These are phyloP conservation scores for Rhabdornis inornatus DNA, from an alignment of 2,113 vertebrate genomes.

Conservation along the genomic window DNA sequence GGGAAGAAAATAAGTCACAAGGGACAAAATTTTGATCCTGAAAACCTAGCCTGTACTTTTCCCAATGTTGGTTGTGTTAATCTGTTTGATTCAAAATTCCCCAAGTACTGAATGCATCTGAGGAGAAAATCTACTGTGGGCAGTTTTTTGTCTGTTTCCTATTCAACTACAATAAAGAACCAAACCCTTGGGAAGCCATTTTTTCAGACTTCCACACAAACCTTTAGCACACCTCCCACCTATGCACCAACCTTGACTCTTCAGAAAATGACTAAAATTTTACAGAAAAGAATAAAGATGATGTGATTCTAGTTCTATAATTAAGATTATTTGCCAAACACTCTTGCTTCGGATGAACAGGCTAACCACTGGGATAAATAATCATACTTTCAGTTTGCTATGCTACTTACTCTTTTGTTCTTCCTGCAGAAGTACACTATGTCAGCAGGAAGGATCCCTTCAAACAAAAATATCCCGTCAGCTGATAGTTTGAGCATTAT, in stretches of 20 bases:
- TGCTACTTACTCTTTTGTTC: neutral
- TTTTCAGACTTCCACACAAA: neutral
- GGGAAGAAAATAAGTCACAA: neutral
- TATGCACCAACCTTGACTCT: neutral
- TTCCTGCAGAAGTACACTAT: neutral
- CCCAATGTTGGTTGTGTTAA: accelerated
- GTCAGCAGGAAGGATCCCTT: neutral
- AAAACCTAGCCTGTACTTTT: neutral
- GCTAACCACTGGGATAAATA: neutral
- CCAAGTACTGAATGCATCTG: neutral
- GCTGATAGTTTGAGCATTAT: neutral
- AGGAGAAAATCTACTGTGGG: neutral
- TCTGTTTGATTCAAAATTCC: neutral
- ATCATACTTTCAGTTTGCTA: neutral
- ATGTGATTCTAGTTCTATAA: neutral
- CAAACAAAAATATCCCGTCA: neutral
- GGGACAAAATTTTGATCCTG: neutral
- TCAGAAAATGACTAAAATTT: neutral
- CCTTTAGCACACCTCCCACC: neutral
- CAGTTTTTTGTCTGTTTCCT: neutral
- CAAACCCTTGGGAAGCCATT: neutral
- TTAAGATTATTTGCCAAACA: neutral
- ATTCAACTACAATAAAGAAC: neutral
- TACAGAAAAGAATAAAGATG: neutral
- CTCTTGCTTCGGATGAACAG: neutral